Percentiles rank a stretch among this genome's conserved stretches.
These are phyloP conservation scores for Cydia pomonella DNA, from an alignment of 1,140 invertebrate genomes.

Conservation along the genomic window DNA sequence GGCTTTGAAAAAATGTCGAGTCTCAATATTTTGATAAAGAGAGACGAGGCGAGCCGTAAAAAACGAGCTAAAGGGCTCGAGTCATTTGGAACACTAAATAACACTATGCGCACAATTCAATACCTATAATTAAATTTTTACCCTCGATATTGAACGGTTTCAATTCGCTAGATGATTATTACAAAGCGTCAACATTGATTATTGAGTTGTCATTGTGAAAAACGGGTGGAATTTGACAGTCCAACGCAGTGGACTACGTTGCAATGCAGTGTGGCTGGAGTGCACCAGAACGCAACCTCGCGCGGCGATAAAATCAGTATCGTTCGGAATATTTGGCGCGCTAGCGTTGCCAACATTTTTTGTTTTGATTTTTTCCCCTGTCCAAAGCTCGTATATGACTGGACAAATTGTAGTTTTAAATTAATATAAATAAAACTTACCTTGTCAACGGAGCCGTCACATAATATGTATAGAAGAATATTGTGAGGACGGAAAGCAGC, in stretches of 20 bases:
- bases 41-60: too few species aligned
- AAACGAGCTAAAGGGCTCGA: too few species aligned
- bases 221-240: conserved; percentile 6
- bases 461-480: conserved; percentile 88
- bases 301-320: neutral
- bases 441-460: conserved; percentile 86
- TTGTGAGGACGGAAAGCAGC: conserved; percentile 85
- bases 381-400: neutral
- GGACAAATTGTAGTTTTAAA: too few species aligned
- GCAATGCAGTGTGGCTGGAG: neutral
- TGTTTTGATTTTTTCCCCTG: too few species aligned
- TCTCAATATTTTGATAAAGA: too few species aligned
- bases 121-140: too few species aligned
- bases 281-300: neutral
- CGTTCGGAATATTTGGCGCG: neutral
- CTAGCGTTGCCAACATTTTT: neutral
- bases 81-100: too few species aligned
- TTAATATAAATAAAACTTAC: conserved; percentile 71
- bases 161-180: neutral
- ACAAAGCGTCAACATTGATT: neutral
- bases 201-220: neutral
- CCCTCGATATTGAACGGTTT: too few species aligned
- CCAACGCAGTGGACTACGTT: neutral
- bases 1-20: too few species aligned
- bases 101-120: too few species aligned